phyloP scores from a whole-genome alignment of 2,113 vertebrate species.

The Thamnaconus septentrionalis region DNA sequence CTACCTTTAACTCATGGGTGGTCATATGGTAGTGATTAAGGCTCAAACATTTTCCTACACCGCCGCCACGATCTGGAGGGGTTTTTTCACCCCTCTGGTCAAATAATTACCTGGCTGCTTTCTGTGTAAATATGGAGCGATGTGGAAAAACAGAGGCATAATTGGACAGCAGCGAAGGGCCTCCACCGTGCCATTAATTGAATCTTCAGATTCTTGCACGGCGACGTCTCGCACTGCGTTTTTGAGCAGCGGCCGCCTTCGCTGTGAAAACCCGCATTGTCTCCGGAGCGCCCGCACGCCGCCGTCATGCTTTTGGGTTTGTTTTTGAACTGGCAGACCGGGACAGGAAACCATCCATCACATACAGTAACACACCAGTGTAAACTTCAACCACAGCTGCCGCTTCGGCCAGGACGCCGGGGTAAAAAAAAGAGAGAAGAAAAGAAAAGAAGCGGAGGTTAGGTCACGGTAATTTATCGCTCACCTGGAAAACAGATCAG shows the following conservation, averaged over 20 bases:
- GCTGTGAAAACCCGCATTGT: slow-evolving; percentile 19
- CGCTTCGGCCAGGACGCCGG: slow-evolving; percentile 31
- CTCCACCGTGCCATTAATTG: slow-evolving; percentile 20
- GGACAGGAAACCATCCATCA: slow-evolving; percentile 68
- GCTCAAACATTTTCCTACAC: slow-evolving; percentile 67
- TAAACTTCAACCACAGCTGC: slow-evolving; percentile 53
- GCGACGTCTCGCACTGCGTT: no score
- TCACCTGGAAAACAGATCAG: slow-evolving; percentile 46
- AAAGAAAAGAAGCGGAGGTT: slow-evolving; percentile 20
- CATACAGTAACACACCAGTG: slow-evolving; percentile 52
- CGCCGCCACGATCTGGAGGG: slow-evolving; percentile 53
- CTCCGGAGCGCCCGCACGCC: slow-evolving; percentile 36
- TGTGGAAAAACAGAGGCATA: slow-evolving; percentile 66
- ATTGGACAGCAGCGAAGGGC: slow-evolving; percentile 38
- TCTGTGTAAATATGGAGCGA: slow-evolving; percentile 69
- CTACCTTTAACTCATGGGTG: slow-evolving; percentile 76
- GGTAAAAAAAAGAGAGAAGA: no score
- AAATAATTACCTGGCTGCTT: slow-evolving; percentile 66
- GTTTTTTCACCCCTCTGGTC: slow-evolving; percentile 71
- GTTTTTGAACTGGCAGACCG: slow-evolving; percentile 58
- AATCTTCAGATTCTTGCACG: neutral
- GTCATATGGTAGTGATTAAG: slow-evolving; percentile 78
- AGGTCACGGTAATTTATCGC: slow-evolving; percentile 31
- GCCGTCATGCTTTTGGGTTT: slow-evolving; percentile 38
- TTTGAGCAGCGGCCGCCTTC: no score